Conservation (phyloP, 2,113 vertebrate species). For the Eretmochelys imbricata region DNA sequence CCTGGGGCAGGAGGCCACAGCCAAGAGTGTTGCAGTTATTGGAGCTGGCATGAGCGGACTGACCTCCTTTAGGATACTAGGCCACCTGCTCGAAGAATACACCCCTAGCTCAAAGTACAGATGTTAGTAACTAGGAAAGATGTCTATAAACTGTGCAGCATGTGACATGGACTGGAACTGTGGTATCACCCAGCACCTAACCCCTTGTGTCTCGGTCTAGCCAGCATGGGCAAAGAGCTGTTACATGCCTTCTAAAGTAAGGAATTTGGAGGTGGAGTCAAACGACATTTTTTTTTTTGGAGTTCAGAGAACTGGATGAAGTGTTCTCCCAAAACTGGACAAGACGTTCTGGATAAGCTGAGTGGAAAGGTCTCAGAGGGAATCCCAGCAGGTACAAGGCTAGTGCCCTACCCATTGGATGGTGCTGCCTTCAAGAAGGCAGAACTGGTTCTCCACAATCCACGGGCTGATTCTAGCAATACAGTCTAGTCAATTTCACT, state of each 20-base stretch:
- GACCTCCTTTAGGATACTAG: slow-evolving; percentile 82
- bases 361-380: background rate
- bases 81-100: slow-evolving; percentile 78
- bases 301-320: background rate
- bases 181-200: background rate
- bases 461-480: background rate
- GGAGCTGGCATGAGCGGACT: slow-evolving; percentile 86
- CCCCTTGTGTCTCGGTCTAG: background rate
- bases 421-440: background rate
- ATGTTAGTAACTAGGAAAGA: background rate
- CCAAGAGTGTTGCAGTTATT: slow-evolving; percentile 82
- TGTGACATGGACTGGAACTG: background rate
- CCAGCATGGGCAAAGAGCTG: background rate
- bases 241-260: background rate
- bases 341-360: background rate
- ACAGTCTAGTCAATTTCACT: background rate
- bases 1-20: background rate
- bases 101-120: background rate
- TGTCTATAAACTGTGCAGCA: background rate
- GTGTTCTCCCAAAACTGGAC: background rate
- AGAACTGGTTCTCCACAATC: background rate
- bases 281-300: background rate
- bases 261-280: background rate
- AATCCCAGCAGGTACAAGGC: background rate
- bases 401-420: background rate